Evolutionary conservation across 2,113 vertebrate species (phyloP).

Genomic region (Ellobius talpinus): DNA sequence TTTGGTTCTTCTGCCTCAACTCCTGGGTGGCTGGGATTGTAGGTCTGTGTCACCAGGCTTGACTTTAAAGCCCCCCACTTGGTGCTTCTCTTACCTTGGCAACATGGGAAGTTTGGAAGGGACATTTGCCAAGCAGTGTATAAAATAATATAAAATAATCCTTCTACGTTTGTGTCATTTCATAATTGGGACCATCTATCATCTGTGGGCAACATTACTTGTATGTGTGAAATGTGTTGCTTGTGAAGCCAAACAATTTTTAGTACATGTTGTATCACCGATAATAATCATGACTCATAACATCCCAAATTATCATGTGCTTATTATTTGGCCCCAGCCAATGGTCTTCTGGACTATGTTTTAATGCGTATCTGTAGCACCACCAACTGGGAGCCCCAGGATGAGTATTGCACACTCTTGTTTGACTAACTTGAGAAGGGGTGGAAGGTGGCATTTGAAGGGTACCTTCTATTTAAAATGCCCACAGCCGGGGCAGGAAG

Average conservation of each 20-base stretch:
- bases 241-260: constrained; percentile 42
- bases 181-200: neutral
- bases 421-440: neutral
- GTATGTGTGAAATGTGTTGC: constrained; percentile 10
- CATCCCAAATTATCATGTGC: neutral
- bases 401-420: neutral
- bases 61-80: neutral
- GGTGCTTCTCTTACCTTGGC: neutral
- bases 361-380: neutral
- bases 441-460: neutral
- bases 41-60: neutral
- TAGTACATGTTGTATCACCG: neutral
- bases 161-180: neutral
- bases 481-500: neutral
- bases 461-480: neutral
- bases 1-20: neutral
- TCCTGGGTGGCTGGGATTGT: neutral
- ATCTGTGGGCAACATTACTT: neutral
- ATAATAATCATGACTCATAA: neutral
- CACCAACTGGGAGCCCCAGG: neutral
- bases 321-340: neutral
- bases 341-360: neutral
- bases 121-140: neutral
- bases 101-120: neutral
- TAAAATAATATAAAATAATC: neutral